Percentiles rank a stretch among this genome's conserved stretches.
These are phyloP conservation scores for Pristionchus arcanus DNA, from an alignment of 2,888 invertebrate genomes.

Conservation along the genomic window DNA sequence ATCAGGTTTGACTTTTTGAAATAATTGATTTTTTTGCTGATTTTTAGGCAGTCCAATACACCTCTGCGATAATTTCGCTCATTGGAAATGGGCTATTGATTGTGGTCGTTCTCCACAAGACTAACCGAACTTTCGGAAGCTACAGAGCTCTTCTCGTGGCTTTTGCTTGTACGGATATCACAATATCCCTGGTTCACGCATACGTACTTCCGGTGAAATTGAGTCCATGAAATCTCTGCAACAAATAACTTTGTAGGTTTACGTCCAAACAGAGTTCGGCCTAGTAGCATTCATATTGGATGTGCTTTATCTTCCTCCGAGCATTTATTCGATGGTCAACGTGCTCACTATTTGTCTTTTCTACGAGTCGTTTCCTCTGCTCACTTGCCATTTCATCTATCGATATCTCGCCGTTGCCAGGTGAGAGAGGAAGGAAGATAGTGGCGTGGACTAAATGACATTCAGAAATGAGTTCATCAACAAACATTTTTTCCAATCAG, in stretches of 20 bases:
- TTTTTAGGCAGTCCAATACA: background rate
- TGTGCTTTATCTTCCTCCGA: background rate
- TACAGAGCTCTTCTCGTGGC: background rate
- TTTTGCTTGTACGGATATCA: background rate
- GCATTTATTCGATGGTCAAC: background rate
- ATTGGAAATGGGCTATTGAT: background rate
- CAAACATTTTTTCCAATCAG: background rate
- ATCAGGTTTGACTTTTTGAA: background rate
- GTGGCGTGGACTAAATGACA: background rate
- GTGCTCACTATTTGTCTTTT: background rate
- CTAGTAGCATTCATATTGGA: background rate
- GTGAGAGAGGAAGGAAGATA: background rate
- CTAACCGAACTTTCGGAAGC: background rate
- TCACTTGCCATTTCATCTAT: constrained; percentile 13
- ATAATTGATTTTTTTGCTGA: background rate
- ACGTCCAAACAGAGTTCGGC: background rate
- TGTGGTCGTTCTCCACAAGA: background rate
- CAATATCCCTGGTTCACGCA: background rate
- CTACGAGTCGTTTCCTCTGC: background rate
- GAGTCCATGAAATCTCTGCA: too few species aligned
- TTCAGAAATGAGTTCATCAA: background rate
- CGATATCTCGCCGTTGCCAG: background rate
- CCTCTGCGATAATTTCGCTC: background rate
- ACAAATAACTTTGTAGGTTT: background rate
- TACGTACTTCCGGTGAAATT: background rate